Evolutionary conservation across 1,140 invertebrate genomes (phyloP).

Genomic region (Eupristina koningsbergeri): DNA sequence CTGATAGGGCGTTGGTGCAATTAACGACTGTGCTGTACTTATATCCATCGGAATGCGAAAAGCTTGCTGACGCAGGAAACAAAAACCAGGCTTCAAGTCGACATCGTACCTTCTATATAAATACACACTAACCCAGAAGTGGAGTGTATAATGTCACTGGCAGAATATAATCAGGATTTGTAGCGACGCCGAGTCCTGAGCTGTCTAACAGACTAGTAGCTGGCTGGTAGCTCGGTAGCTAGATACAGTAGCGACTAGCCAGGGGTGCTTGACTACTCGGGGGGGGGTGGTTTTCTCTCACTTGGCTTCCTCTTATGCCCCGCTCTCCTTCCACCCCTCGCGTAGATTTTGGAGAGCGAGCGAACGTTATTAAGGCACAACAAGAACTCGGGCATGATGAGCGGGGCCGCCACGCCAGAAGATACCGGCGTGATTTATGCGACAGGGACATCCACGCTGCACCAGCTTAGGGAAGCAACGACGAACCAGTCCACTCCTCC

Average conservation of each 20-base stretch:
- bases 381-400: conserved; percentile 73
- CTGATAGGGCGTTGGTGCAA: neutral
- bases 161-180: conserved; percentile 75
- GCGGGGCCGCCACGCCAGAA: conserved; percentile 68
- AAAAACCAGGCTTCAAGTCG: conserved; percentile 72
- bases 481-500: neutral
- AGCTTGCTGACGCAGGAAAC: conserved; percentile 59
- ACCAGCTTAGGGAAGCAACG: neutral
- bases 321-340: neutral
- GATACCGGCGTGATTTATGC: conserved; percentile 72
- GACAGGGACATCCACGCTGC: conserved; percentile 65
- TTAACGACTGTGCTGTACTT: neutral
- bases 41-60: conserved; percentile 22
- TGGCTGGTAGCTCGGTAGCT: too few relatives aligned
- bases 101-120: neutral
- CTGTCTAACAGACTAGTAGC: conserved; percentile 20
- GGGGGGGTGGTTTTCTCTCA: conserved; percentile 38
- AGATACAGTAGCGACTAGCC: conserved; percentile 10
- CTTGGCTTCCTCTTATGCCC: conserved; percentile 1
- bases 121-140: neutral
- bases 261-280: conserved; percentile 27
- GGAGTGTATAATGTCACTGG: conserved; percentile 70
- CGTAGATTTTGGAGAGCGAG: conserved; percentile 47
- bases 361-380: conserved; percentile 73
- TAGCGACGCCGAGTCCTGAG: conserved; percentile 64